Conservation (phyloP, 2,797 vertebrate genomes). For the Mus caroli region DNA sequence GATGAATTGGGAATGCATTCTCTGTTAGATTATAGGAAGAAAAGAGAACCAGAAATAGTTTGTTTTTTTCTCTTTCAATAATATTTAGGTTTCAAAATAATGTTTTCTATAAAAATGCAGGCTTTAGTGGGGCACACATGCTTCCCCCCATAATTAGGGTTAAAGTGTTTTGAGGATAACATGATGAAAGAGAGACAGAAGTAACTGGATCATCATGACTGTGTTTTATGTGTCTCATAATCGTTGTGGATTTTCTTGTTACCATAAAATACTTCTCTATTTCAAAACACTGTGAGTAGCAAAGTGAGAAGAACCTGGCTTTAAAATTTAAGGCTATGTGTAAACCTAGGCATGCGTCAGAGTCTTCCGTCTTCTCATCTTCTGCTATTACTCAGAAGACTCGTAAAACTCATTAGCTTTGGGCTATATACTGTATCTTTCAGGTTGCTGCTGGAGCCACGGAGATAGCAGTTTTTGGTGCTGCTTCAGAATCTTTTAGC, state of each 20-base stretch:
- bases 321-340: constrained; percentile 6
- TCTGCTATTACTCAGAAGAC: not conserved
- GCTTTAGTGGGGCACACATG: not conserved
- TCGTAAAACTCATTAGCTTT: constrained; percentile 16
- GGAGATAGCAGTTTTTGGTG: constrained; percentile 97
- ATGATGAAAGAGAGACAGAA: constrained; percentile 53
- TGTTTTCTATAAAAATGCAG: not conserved
- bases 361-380: not conserved
- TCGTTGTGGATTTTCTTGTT: constrained; percentile 33
- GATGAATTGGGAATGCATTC: not conserved
- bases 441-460: constrained; percentile 96
- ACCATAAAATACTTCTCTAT: constrained; percentile 21
- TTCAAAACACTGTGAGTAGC: not conserved
- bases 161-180: constrained; percentile 18
- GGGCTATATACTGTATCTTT: constrained; percentile 81
- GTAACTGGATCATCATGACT: not conserved
- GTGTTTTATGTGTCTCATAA: constrained; percentile 20
- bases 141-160: not conserved
- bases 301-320: constrained; percentile 33
- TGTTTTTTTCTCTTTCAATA: constrained; percentile 20
- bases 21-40: not conserved
- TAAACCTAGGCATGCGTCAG: not conserved
- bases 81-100: constrained; percentile 43
- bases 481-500: constrained; percentile 96
- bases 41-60: constrained; percentile 3